Evolutionary conservation across 2,797 vertebrate species (phyloP).

Genomic region (Urocyon cinereoargenteus): DNA sequence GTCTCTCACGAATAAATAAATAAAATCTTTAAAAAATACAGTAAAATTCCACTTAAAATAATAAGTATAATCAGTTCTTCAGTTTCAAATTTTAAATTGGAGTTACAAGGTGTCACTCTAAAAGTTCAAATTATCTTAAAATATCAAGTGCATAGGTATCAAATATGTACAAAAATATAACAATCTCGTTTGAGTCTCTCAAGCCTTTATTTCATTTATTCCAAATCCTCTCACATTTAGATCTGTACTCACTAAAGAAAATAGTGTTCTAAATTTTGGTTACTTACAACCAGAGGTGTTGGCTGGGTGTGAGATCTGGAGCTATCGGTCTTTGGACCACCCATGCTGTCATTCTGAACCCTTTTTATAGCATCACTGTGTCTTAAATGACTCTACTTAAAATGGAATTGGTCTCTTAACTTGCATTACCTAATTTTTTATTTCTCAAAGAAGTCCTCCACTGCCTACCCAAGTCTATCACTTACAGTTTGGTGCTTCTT

Average conservation of each 20-base stretch:
- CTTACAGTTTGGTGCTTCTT: background rate
- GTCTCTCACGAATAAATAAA: no score
- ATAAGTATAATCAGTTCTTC: constrained; percentile 16
- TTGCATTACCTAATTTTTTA: background rate
- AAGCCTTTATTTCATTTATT: background rate
- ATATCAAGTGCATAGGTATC: background rate
- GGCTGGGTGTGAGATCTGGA: background rate
- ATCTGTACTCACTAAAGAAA: constrained; percentile 1
- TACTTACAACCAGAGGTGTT: background rate
- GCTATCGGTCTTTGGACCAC: background rate
- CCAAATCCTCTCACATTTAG: constrained; percentile 2
- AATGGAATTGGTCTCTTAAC: background rate
- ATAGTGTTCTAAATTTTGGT: background rate
- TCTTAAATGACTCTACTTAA: background rate
- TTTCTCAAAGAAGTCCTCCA: background rate
- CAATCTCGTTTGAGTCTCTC: background rate
- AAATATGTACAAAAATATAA: background rate
- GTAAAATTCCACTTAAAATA: constrained; percentile 21
- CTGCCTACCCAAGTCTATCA: background rate
- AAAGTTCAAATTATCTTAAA: constrained; percentile 29
- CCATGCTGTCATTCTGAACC: background rate
- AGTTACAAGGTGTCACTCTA: constrained; percentile 16
- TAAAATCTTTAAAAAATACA: constrained; percentile 1
- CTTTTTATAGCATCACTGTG: background rate
- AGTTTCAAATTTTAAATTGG: constrained; percentile 40